A percentile compares a stretch with the other conserved stretches of the same genome.
Conservation (phyloP, 2,888 invertebrate species). For the Melitaea athalia region DNA sequence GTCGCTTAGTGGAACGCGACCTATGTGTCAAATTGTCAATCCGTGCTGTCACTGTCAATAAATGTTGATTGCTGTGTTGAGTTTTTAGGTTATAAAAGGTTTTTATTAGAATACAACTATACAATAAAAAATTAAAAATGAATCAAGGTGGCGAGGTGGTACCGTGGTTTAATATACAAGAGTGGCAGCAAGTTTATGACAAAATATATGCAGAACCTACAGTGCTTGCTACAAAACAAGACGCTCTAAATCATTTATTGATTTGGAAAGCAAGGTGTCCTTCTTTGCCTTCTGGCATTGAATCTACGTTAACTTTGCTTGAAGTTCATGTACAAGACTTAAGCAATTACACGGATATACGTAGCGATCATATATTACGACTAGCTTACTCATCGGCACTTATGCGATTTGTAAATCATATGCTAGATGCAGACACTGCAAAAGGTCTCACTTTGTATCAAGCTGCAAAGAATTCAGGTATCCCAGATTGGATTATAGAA, state of each 20-base stretch:
- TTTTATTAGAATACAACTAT: not conserved
- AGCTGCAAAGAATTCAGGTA: conserved; percentile 84
- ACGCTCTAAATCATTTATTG: conserved; percentile 73
- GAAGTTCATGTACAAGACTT: conserved; percentile 74
- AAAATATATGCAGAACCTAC: conserved; percentile 64
- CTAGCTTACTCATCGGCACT: conserved; percentile 84
- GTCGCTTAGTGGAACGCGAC: no score
- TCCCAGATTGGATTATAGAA: conserved; percentile 91
- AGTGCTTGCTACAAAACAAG: conserved; percentile 52
- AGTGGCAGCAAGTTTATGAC: conserved; percentile 79
- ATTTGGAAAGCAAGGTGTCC: conserved; percentile 83
- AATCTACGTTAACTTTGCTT: conserved; percentile 82
- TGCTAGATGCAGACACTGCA: conserved; percentile 79
- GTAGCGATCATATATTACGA: conserved; percentile 73
- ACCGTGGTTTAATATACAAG: conserved; percentile 72
- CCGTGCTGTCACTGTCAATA: no score
- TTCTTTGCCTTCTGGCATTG: conserved; percentile 82
- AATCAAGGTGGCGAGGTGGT: conserved; percentile 61
- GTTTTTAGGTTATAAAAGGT: conserved; percentile 1
- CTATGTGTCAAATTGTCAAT: no score
- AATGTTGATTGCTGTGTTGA: no score
- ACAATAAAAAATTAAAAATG: conserved; percentile 46
- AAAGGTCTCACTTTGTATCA: conserved; percentile 79
- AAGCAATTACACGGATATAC: conserved; percentile 46
- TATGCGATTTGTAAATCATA: conserved; percentile 85